Conservation (phyloP, 2,888 invertebrate genomes). For the Drosophila lacicola region DNA sequence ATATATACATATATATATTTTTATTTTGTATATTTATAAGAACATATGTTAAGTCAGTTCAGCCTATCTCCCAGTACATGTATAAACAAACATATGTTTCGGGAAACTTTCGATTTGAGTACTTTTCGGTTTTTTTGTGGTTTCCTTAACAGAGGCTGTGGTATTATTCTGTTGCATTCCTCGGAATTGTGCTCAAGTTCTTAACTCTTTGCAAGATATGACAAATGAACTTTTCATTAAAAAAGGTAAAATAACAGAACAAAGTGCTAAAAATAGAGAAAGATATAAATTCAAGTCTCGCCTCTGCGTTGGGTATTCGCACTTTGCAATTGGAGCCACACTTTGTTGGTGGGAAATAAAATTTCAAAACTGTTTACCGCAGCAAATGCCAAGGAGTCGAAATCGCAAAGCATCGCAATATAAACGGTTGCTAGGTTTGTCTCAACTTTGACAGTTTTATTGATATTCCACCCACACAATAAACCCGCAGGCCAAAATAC, state of each 20-base stretch:
- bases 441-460: constrained; percentile 67
- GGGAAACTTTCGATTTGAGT: neutral
- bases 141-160: constrained; percentile 5
- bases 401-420: constrained; percentile 12
- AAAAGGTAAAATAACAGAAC: neutral
- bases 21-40: too few species aligned
- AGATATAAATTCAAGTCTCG: constrained; percentile 26
- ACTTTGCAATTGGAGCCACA: constrained; percentile 31
- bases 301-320: constrained; percentile 16
- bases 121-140: constrained; percentile 25
- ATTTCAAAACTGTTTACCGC: constrained; percentile 43
- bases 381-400: constrained; percentile 34
- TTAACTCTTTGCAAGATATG: constrained; percentile 7
- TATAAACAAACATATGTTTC: neutral
- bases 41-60: too few species aligned
- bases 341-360: constrained; percentile 29
- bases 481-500: constrained; percentile 19
- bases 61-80: too few species aligned
- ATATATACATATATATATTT: too few species aligned
- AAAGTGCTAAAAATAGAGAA: constrained; percentile 4
- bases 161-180: constrained; percentile 2
- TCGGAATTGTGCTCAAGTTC: neutral
- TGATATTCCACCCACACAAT: constrained; percentile 44
- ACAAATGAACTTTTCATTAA: neutral
- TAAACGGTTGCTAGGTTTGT: constrained; percentile 37